Percentiles rank a stretch among this genome's conserved stretches.
These are phyloP conservation scores for Bufo gargarizans DNA, from an alignment of 2,113 vertebrate species.

Conservation along the genomic window DNA sequence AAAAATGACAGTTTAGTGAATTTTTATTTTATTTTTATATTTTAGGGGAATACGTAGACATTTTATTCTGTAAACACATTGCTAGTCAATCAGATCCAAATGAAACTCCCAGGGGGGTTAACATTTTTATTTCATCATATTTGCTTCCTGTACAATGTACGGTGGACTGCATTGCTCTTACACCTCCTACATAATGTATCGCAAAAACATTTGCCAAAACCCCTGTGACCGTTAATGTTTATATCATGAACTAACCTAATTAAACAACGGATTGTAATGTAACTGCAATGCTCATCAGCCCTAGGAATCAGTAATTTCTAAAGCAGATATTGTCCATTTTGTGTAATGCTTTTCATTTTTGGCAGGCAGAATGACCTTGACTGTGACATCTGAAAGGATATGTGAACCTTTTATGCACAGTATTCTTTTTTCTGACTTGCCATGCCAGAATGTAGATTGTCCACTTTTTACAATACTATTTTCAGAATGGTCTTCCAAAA, in stretches of 20 bases:
- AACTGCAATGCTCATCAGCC: conserved; percentile 26
- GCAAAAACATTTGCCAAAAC: conserved; percentile 14
- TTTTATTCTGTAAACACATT: conserved; percentile 3
- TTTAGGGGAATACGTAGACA: not conserved
- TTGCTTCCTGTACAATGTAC: not conserved
- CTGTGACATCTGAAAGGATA: not conserved
- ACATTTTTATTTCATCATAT: not conserved
- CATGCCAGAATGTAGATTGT: not conserved
- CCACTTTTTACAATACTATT: not conserved
- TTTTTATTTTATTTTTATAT: not conserved
- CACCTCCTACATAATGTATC: conserved; percentile 39
- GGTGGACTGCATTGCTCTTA: conserved; percentile 1
- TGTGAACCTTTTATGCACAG: not conserved
- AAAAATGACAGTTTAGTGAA: too few species aligned
- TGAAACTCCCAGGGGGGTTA: not conserved
- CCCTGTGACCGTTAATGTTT: conserved; percentile 12
- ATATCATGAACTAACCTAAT: conserved; percentile 27
- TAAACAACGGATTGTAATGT: not conserved
- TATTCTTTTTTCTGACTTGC: not conserved
- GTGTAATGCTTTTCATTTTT: not conserved
- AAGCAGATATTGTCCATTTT: conserved; percentile 24
- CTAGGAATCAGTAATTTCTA: not conserved
- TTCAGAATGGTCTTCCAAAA: not conserved
- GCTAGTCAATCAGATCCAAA: not conserved
- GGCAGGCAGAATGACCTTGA: not conserved